Evolutionary conservation across 2,888 invertebrate genomes (phyloP).

Genomic region (Incurvaria masculella): DNA sequence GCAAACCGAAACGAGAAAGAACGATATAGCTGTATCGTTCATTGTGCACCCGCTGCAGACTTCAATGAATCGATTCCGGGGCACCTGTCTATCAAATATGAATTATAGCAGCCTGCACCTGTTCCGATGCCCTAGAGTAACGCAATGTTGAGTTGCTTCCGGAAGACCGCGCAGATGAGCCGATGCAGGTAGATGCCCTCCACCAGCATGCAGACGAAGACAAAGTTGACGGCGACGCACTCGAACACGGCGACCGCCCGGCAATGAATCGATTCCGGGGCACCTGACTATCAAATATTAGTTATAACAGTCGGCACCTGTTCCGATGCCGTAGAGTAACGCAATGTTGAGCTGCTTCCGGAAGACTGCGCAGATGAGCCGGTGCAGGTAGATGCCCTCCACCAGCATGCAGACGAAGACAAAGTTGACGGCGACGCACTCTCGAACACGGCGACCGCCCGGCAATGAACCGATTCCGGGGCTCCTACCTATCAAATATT

Average conservation of each 20-base stretch:
- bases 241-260: constrained; percentile 53
- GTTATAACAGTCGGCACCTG: too few relatives aligned
- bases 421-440: constrained; percentile 51
- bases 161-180: constrained; percentile 63
- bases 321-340: constrained; percentile 40
- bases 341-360: constrained; percentile 49
- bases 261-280: too few relatives aligned
- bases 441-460: constrained; percentile 57
- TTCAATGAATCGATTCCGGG: constrained; percentile 38
- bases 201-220: constrained; percentile 67
- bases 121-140: constrained; percentile 42
- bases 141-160: constrained; percentile 47
- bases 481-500: too few relatives aligned
- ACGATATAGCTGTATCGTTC: too few relatives aligned
- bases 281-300: too few relatives aligned
- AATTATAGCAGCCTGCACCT: too few relatives aligned
- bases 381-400: constrained; percentile 63
- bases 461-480: constrained; percentile 38
- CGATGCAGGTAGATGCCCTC: constrained; percentile 66
- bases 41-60: too few relatives aligned
- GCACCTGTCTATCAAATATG: too few relatives aligned
- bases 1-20: too few relatives aligned
- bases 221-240: constrained; percentile 52
- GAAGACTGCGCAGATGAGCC: constrained; percentile 64
- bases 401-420: constrained; percentile 69